A percentile compares a stretch with the other conserved stretches of the same genome.
phyloP scores from a whole-genome alignment of 92 coral and sea anemone species.

The Porites divaricata region DNA sequence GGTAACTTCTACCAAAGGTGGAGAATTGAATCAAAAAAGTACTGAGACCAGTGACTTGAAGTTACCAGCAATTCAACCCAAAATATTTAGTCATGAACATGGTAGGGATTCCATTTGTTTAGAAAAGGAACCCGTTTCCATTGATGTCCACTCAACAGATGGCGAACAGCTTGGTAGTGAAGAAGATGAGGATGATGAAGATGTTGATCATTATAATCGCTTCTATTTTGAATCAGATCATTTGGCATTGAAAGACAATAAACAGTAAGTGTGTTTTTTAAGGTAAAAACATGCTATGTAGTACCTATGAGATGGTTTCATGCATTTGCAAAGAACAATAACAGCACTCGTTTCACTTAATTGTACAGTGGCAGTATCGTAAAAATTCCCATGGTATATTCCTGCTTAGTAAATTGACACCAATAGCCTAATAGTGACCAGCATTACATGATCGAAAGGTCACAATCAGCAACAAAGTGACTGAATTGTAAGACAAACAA shows the following conservation, averaged over 20 bases:
- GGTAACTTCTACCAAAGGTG: not conserved
- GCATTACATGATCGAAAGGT: too few relatives aligned
- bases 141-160: not conserved
- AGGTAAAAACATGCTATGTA: not conserved
- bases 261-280: constrained; percentile 74
- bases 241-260: constrained; percentile 87
- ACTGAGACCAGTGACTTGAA: not conserved
- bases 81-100: not conserved
- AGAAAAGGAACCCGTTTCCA: constrained; percentile 2
- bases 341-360: too few relatives aligned
- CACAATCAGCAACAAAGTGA: too few relatives aligned
- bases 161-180: not conserved
- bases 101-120: not conserved
- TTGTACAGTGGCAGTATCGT: too few relatives aligned
- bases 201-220: constrained; percentile 66
- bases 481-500: too few relatives aligned
- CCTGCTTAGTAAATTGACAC: too few relatives aligned
- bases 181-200: constrained; percentile 34
- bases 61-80: not conserved
- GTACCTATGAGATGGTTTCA: not conserved
- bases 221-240: constrained; percentile 98
- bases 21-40: not conserved
- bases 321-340: too few relatives aligned
- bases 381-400: too few relatives aligned
- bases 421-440: too few relatives aligned